These are phyloP conservation scores for Xenopus laevis DNA, from an alignment of 2,113 vertebrate genomes.

Conservation along the genomic window DNA sequence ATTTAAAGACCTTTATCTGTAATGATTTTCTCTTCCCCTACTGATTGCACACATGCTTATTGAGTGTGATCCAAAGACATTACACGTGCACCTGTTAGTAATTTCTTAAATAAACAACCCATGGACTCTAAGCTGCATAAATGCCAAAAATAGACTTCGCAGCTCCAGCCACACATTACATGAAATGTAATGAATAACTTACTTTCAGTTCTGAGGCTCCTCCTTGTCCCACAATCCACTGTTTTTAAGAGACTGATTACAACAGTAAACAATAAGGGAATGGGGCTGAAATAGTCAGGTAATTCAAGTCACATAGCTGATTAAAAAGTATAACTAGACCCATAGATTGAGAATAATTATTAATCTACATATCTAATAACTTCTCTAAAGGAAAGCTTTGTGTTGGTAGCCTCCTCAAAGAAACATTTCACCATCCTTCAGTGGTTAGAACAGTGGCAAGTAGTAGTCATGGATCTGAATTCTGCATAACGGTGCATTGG, in stretches of 20 bases:
- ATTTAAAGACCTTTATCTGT: conserved; percentile 20
- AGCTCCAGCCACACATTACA: conserved; percentile 18
- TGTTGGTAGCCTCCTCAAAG: no score
- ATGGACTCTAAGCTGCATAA: conserved; percentile 26
- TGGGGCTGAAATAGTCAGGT: no score
- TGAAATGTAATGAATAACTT: conserved; percentile 25
- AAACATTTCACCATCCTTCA: no score
- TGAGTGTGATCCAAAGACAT: conserved; percentile 38
- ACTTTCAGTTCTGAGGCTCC: conserved; percentile 14
- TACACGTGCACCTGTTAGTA: conserved; percentile 43
- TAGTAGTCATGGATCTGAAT: no score
- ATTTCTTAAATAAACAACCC: conserved; percentile 43
- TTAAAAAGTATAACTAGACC: no score
- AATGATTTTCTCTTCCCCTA: conserved; percentile 32
- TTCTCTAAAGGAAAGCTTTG: no score
- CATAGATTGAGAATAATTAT: no score
- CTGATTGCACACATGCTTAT: conserved; percentile 35
- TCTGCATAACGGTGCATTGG: no score
- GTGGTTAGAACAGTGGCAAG: no score
- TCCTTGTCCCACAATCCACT: conserved; percentile 8
- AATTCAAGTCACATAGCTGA: no score
- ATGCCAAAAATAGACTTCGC: conserved; percentile 36
- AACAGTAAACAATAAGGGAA: no score
- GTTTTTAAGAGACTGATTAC: background rate
- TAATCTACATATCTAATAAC: no score